These are phyloP conservation scores for Omphaloscelis lunosa DNA, from an alignment of 2,888 invertebrate species.

Conservation along the genomic window DNA sequence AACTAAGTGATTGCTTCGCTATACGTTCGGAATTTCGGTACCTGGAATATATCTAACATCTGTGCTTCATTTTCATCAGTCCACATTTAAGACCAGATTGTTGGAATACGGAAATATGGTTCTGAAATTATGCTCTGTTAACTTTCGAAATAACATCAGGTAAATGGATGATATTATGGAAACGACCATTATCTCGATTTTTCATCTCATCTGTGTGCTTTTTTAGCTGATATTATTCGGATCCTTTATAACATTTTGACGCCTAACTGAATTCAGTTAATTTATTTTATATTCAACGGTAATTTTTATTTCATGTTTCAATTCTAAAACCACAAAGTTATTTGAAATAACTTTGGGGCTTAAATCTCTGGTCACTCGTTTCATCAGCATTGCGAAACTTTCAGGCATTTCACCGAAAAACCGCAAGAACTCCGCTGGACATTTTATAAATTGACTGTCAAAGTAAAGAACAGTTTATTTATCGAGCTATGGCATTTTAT, in stretches of 20 bases:
- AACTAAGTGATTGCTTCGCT: conserved; percentile 67
- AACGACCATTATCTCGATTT: conserved; percentile 30
- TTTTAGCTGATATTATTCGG: conserved; percentile 40
- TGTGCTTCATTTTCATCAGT: conserved; percentile 29
- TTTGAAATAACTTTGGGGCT: conserved; percentile 27
- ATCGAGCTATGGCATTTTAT: conserved; percentile 66
- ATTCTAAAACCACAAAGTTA: conserved; percentile 5
- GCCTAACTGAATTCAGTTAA: conserved; percentile 30
- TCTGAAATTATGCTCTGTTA: conserved; percentile 31
- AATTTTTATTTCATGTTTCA: conserved; percentile 19
- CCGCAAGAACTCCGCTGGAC: conserved; percentile 57
- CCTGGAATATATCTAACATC: conserved; percentile 35
- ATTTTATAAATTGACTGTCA: conserved; percentile 70
- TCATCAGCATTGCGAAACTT: conserved; percentile 49
- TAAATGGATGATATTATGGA: conserved; percentile 29
- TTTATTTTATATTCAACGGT: conserved; percentile 27
- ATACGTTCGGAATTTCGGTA: conserved; percentile 45
- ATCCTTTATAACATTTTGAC: conserved; percentile 28
- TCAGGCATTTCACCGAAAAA: conserved; percentile 43
- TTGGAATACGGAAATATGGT: conserved; percentile 43
- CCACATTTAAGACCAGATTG: conserved; percentile 8
- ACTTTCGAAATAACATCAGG: conserved; percentile 31
- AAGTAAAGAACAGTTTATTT: conserved; percentile 70
- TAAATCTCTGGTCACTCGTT: conserved; percentile 29
- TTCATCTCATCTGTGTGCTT: conserved; percentile 29